A percentile compares a stretch with the other conserved stretches of the same genome.
Conservation (phyloP, 2,113 vertebrate genomes). For the Engraulis encrasicolus region DNA sequence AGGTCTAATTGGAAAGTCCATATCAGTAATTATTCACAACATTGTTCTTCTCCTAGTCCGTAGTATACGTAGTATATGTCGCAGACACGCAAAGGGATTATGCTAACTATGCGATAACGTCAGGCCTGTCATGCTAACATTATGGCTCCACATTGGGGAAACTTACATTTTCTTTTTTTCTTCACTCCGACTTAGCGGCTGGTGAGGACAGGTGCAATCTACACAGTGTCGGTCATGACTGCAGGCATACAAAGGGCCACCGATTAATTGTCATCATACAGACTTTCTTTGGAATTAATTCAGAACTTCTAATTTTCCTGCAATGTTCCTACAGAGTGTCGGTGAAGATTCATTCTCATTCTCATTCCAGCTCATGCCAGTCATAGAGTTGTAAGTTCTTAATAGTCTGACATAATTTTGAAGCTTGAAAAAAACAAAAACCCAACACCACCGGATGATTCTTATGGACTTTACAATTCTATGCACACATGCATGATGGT, state of each 20-base stretch:
- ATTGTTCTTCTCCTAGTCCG: slow-evolving; percentile 48
- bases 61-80: too few relatives aligned
- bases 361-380: too few relatives aligned
- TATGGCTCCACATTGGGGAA: neutral
- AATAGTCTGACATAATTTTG: too few relatives aligned
- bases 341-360: too few relatives aligned
- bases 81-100: slow-evolving; percentile 1
- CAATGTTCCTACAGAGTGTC: neutral
- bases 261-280: neutral
- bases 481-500: too few relatives aligned
- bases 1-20: slow-evolving; percentile 62
- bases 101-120: slow-evolving; percentile 27
- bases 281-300: neutral
- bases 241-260: neutral
- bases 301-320: neutral
- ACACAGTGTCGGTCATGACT: neutral
- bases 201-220: neutral
- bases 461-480: too few relatives aligned
- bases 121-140: neutral
- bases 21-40: slow-evolving; percentile 61
- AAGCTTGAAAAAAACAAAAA: too few relatives aligned
- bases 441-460: too few relatives aligned
- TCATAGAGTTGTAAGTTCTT: too few relatives aligned
- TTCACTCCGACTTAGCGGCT: neutral
- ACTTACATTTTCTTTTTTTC: neutral